Evolutionary conservation across 2,888 invertebrate species (phyloP), one percentile per base, ranked within the genome.

Genomic region (Xanthia icteritia): DNA sequence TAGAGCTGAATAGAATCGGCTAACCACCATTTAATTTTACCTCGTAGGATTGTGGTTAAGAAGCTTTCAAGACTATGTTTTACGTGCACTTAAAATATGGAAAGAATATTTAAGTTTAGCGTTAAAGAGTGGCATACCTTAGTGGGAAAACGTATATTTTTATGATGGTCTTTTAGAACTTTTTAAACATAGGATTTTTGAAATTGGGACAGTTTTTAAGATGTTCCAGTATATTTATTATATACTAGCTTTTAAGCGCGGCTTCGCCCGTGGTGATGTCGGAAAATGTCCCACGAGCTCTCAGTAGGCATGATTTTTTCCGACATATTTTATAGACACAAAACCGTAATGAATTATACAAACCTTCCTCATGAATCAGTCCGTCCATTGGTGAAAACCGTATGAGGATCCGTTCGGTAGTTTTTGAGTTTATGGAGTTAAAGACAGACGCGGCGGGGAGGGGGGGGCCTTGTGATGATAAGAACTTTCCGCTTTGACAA

Each of bases 31-130:
- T 74, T 36, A 61, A 45, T 61, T 39, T 54, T 20, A 20, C 51
- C n/a, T 51, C 5, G 15, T 39, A 48, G n/a, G 11, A 23, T 15
- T 54, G 15, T 15, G 48, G 54, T 79, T 48, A 17, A 31, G 68
- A 79, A 31, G 45, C 15, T 64, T 48, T 39, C 8, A 20, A 71
- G 15, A 54, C 27, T 23, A 20, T 71, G 8, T 48, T 80, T 73
- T 48, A 80, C 8, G 48, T 48, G 39, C 31, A 39, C 1, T 54
- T 56, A 23, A 48, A 15, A 5, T 20, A 5, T 13, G 17, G 15
- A 15, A 51, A 20, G 5, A 31, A 23, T 45, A 31, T n/a, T 31
- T 58, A 17, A 36, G 0, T 54, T 23, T 63, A 17, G 1, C 6
- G 17, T 20, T 56, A 56, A 72, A 78, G 1, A 54, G 5, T 27